Percentiles rank a stretch among this genome's conserved stretches.
These are phyloP conservation scores for Chrysochloris asiatica DNA, from an alignment of 2,113 vertebrate genomes.

Conservation along the genomic window DNA sequence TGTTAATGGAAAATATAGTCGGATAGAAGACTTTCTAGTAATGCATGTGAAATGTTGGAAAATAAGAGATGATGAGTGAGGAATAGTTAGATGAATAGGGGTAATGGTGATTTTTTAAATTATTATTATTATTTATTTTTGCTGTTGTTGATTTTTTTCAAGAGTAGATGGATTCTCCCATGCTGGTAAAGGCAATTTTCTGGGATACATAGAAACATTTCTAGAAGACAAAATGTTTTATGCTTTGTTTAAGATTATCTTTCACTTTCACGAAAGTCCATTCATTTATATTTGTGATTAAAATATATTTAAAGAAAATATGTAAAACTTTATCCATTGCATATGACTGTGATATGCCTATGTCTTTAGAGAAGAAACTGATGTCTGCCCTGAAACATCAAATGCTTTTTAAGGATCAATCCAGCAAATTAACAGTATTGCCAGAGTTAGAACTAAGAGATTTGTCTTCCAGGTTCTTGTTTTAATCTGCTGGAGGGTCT, in stretches of 20 bases:
- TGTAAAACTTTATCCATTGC: constrained; percentile 5
- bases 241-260: constrained; percentile 42
- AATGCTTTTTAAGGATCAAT: constrained; percentile 49
- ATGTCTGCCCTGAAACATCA: neutral
- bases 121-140: neutral
- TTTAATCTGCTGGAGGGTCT: constrained; percentile 48
- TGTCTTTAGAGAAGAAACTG: constrained; percentile 23
- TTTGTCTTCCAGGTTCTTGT: constrained; percentile 52
- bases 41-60: no score
- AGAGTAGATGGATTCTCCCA: neutral
- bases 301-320: constrained; percentile 57
- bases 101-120: constrained; percentile 40
- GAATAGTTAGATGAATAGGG: neutral
- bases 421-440: neutral
- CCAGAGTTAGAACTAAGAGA: constrained; percentile 37
- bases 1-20: no score
- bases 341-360: neutral
- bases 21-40: no score
- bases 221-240: constrained; percentile 40
- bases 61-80: no score
- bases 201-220: neutral
- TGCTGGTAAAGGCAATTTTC: constrained; percentile 48
- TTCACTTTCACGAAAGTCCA: constrained; percentile 21
- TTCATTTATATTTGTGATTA: constrained; percentile 58
- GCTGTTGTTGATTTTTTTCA: constrained; percentile 40